These are phyloP conservation scores for Sebastolobus alascanus DNA, from an alignment of 2,797 vertebrate species.

Conservation along the genomic window DNA sequence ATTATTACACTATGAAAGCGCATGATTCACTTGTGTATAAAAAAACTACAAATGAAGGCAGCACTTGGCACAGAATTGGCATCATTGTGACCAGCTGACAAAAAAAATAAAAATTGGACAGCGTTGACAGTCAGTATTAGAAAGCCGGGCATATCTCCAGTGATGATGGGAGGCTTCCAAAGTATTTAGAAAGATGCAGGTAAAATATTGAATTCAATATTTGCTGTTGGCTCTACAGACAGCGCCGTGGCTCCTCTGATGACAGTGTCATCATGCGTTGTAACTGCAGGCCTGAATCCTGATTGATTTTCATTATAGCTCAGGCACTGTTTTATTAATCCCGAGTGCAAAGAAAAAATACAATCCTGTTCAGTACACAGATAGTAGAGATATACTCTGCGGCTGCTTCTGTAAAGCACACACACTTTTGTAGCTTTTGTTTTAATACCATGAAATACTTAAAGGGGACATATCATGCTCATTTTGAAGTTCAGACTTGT, in stretches of 20 bases:
- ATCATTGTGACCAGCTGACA: constrained; percentile 13
- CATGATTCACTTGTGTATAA: constrained; percentile 2
- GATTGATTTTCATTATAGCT: constrained; percentile 65
- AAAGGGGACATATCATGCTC: neutral
- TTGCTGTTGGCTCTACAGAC: constrained; percentile 13
- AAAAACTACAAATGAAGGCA: neutral
- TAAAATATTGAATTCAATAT: constrained; percentile 38
- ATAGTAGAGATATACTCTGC: constrained; percentile 5
- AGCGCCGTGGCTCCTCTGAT: constrained; percentile 13
- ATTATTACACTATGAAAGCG: constrained; percentile 4
- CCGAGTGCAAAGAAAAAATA: constrained; percentile 47
- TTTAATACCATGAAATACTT: neutral
- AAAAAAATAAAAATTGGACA: constrained; percentile 19
- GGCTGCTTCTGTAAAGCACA: neutral
- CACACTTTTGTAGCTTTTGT: neutral
- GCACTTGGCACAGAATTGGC: neutral
- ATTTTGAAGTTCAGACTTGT: neutral
- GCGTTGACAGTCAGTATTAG: constrained; percentile 8
- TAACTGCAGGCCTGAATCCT: constrained; percentile 51
- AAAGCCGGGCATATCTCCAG: constrained; percentile 46
- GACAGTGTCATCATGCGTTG: constrained; percentile 45
- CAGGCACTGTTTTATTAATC: constrained; percentile 55
- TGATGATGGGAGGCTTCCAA: constrained; percentile 37
- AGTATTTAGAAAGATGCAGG: constrained; percentile 41
- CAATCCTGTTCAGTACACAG: constrained; percentile 19